Conservation (phyloP, 1,140 invertebrate genomes). For the Drosophila teissieri region DNA sequence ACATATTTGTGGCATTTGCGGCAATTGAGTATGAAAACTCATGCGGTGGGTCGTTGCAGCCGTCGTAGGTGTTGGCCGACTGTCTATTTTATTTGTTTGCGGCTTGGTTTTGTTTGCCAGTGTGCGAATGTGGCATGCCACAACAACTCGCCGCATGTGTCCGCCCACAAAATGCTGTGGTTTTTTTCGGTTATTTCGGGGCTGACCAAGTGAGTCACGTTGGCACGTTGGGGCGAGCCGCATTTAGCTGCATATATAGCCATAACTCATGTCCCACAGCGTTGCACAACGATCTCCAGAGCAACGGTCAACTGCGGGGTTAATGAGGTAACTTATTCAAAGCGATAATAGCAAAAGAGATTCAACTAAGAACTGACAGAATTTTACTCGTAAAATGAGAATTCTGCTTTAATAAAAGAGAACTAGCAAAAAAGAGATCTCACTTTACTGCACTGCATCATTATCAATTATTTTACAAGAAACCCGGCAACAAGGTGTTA, state of each 20-base stretch:
- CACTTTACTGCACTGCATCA: no score
- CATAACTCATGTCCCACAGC: slow-evolving; percentile 64
- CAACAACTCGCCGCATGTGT: slow-evolving; percentile 64
- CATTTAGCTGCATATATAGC: slow-evolving; percentile 1
- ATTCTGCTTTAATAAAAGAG: background rate
- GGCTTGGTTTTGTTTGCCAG: slow-evolving; percentile 26
- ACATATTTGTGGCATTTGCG: slow-evolving; percentile 81
- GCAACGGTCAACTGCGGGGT: slow-evolving; percentile 62
- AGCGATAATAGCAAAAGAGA: slow-evolving; percentile 46
- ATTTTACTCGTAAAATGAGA: background rate
- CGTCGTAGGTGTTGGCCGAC: slow-evolving; percentile 69
- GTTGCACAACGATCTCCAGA: slow-evolving; percentile 40
- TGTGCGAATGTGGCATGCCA: slow-evolving; percentile 68
- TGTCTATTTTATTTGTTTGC: slow-evolving; percentile 64
- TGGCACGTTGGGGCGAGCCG: slow-evolving; percentile 49
- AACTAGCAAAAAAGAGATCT: no score
- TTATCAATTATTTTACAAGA: no score
- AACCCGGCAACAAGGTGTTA: slow-evolving; percentile 64
- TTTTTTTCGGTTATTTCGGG: slow-evolving; percentile 8
- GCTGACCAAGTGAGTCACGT: slow-evolving; percentile 74
- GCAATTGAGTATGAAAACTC: slow-evolving; percentile 76
- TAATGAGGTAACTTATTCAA: slow-evolving; percentile 52
- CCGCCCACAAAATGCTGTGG: slow-evolving; percentile 56
- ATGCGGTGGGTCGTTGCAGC: slow-evolving; percentile 67
- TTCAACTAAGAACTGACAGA: no score